Base-by-base conservation (phyloP, 2,113 vertebrate species). In the Sinocyclocheilus anshuiensis region DNA sequence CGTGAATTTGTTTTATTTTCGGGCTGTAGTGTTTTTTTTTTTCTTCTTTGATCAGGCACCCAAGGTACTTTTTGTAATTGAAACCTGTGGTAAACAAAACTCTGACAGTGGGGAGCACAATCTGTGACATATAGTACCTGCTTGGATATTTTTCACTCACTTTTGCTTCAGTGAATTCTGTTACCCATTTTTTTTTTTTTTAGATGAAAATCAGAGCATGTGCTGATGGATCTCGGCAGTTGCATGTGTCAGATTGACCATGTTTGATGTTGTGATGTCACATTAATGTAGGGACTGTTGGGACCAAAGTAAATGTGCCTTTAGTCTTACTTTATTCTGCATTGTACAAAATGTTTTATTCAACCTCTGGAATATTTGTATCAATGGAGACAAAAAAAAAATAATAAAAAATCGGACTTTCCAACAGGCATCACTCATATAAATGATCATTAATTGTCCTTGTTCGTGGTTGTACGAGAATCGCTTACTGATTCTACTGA, bases 231-330 rank as follows among this genome's bases (percentile, higher is more conserved):
- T 96, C 94, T 95, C 95, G 94, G 93, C 95, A 95, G 95, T 94
- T 95, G 95, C 95, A 95, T 96, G 95, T 95, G 86, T 95, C 93
- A 94, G 92, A 92, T 95, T 93, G 93, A 92, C 93, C 93, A 91
- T 92, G 92, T 72, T 67, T 33, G 74, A 85, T 42, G 74, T 84
- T 72, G 81, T 86, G 72, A 45, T 69, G 24, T 85, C 86, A 90
- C 94, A 94, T 95, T 94, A 93, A 93, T 93, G 94, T 94, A 94
- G 94, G 95, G 96, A 94, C 94, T 95, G 94, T 96, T 95, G 93
- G 97, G 97, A 97, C 97, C 97, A 97, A 97, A 96, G 96, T 97
- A 96, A 96, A 97, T 95, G 97, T 97, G 96, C 97, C 96, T 99
- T 98, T 97, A 97, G 95, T 97, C 95, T 97, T 97, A 95, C 96